A percentile compares a stretch with the other conserved stretches of the same genome.
Conservation (phyloP, 2,797 vertebrate genomes). For the Microhierax caerulescens region DNA sequence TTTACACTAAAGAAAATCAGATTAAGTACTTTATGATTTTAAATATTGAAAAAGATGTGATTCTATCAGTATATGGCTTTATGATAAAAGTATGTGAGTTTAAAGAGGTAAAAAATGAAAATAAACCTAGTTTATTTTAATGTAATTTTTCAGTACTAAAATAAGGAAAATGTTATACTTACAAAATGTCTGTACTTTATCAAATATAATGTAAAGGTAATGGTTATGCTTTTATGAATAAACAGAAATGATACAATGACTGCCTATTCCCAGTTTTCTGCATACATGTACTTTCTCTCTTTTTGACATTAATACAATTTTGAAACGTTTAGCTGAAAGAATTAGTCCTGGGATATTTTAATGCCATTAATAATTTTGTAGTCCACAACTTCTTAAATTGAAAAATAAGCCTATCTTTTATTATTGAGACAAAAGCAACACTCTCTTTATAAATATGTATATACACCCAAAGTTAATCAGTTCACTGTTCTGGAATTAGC, state of each 20-base stretch:
- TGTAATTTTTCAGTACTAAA: not conserved
- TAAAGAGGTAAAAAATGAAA: not conserved
- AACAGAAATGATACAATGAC: not conserved
- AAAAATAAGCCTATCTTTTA: not conserved
- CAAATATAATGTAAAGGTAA: not conserved
- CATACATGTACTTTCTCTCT: not conserved
- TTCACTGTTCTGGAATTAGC: constrained; percentile 58
- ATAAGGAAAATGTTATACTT: not conserved
- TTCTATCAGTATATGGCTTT: not conserved
- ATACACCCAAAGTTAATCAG: constrained; percentile 13
- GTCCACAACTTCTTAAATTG: not conserved
- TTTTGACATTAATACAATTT: not conserved
- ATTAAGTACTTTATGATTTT: not conserved
- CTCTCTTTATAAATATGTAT: constrained; percentile 50
- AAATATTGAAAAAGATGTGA: not conserved
- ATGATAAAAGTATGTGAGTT: not conserved
- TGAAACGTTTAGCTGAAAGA: not conserved
- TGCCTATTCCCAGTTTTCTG: not conserved
- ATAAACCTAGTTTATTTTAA: not conserved
- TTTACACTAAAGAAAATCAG: not conserved
- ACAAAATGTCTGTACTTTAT: not conserved
- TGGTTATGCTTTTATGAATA: not conserved
- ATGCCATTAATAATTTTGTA: not conserved
- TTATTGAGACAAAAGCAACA: not conserved
- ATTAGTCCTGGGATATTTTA: not conserved